phyloP scores from a whole-genome alignment of 2,797 vertebrate species.

The Crotalus adamanteus region DNA sequence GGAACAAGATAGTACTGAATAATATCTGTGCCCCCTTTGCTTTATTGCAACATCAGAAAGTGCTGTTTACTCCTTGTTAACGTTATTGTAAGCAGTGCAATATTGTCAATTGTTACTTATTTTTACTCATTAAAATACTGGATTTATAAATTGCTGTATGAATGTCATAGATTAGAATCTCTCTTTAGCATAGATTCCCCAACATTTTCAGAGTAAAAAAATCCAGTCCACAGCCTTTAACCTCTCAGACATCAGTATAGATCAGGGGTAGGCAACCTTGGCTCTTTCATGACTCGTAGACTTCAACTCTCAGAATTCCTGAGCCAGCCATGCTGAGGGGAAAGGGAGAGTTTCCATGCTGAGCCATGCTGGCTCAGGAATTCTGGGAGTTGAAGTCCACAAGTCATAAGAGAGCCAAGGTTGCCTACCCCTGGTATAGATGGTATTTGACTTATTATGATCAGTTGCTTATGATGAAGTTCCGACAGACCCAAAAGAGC shows the following conservation, averaged over 20 bases:
- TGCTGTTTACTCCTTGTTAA: neutral
- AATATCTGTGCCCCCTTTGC: neutral
- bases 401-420: too few relatives aligned
- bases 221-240: neutral
- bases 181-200: neutral
- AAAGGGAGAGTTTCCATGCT: too few relatives aligned
- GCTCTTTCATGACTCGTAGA: too few relatives aligned
- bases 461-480: neutral
- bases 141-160: neutral
- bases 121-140: neutral
- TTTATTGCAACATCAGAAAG: neutral
- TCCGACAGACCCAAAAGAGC: neutral
- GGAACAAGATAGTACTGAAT: neutral
- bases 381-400: too few relatives aligned
- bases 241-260: neutral
- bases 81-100: neutral
- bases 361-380: too few relatives aligned
- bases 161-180: neutral
- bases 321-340: too few relatives aligned
- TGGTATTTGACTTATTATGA: neutral
- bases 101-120: neutral
- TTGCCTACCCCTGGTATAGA: too few relatives aligned
- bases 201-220: neutral
- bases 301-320: too few relatives aligned
- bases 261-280: too few relatives aligned